A percentile compares a stretch with the other conserved stretches of the same genome.
phyloP scores from a whole-genome alignment of 2,888 invertebrate genomes.

The Drosophila crucigera region DNA sequence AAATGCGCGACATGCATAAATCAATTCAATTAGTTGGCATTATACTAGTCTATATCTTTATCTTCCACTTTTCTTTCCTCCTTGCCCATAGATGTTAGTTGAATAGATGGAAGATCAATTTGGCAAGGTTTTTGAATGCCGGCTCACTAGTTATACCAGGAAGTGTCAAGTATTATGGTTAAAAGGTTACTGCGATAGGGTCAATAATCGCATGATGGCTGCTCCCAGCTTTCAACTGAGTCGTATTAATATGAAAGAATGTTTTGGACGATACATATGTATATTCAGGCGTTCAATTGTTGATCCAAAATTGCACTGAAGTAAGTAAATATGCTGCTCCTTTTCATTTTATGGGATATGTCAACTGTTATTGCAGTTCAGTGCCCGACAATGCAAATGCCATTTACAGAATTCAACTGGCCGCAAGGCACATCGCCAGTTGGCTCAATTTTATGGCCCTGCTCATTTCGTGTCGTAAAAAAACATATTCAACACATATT shows the following conservation, averaged over 20 bases:
- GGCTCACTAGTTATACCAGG: not conserved
- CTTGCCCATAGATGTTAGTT: not conserved
- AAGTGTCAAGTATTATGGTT: not conserved
- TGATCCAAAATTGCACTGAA: not conserved
- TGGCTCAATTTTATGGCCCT: slow-evolving; percentile 67
- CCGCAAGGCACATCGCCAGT: slow-evolving; percentile 61
- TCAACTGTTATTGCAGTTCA: slow-evolving; percentile 43
- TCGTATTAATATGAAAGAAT: not conserved
- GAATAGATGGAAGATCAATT: slow-evolving; percentile 14
- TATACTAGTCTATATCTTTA: slow-evolving; percentile 44
- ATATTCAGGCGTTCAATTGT: not conserved
- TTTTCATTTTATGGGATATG: slow-evolving; percentile 22
- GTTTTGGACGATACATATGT: not conserved
- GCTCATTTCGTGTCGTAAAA: slow-evolving; percentile 75
- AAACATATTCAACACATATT: slow-evolving; percentile 75
- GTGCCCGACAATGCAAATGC: slow-evolving; percentile 45
- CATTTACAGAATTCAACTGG: slow-evolving; percentile 54
- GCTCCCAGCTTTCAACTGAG: not conserved
- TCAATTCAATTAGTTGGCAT: slow-evolving; percentile 78
- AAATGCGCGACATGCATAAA: slow-evolving; percentile 76
- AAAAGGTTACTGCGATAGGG: slow-evolving; percentile 14
- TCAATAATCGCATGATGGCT: slow-evolving; percentile 3
- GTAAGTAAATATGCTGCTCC: slow-evolving; percentile 10
- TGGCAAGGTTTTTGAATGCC: slow-evolving; percentile 28
- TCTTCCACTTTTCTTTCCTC: not conserved